Evolutionary conservation across 2,797 vertebrate species (phyloP).

Genomic region (Hippoglossus hippoglossus): DNA sequence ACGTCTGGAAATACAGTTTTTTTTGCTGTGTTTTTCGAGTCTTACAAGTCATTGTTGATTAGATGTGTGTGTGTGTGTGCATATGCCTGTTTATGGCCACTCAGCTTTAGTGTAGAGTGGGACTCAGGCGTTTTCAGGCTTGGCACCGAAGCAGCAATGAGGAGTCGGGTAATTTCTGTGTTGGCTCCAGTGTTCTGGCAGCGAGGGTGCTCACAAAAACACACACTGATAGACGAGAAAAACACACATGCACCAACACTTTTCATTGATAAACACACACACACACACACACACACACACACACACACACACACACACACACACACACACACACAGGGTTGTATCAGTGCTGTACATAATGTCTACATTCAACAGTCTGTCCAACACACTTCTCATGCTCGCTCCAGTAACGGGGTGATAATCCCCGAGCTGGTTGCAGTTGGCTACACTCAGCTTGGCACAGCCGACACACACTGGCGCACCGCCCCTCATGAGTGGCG

Average conservation of each 20-base stretch:
- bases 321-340: slow-evolving; percentile 8
- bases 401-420: slow-evolving; percentile 39
- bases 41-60: slow-evolving; percentile 10
- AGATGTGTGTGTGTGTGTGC: background rate
- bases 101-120: background rate
- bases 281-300: background rate
- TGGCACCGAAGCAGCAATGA: slow-evolving; percentile 33
- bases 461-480: slow-evolving; percentile 5
- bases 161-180: slow-evolving; percentile 42
- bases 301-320: background rate
- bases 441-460: slow-evolving; percentile 42
- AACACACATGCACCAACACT: background rate
- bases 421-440: slow-evolving; percentile 46
- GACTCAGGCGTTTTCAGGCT: slow-evolving; percentile 10
- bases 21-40: background rate
- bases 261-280: background rate
- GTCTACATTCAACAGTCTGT: background rate
- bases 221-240: slow-evolving; percentile 7
- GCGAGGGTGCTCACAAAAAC: slow-evolving; percentile 7
- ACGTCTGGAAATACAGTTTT: slow-evolving; percentile 1
- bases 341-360: background rate
- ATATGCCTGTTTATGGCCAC: background rate
- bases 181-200: slow-evolving; percentile 49
- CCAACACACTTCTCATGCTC: slow-evolving; percentile 11
- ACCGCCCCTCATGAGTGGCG: slow-evolving; percentile 15